Evolutionary conservation across 2,888 invertebrate species (phyloP).

Genomic region (Mongoloraphidia duomilia): DNA sequence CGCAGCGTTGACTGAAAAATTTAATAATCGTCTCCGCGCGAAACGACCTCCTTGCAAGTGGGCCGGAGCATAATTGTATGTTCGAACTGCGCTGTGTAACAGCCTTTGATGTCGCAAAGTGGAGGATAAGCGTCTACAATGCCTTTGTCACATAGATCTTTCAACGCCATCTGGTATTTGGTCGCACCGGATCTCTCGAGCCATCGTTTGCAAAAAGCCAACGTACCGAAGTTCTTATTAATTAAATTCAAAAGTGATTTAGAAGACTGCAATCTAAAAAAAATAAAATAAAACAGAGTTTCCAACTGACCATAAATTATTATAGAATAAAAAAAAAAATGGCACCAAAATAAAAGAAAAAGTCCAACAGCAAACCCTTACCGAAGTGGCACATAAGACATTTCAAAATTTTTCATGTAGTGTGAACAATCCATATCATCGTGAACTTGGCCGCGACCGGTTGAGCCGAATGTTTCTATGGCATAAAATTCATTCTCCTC

Average conservation of each 20-base stretch:
- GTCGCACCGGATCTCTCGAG: constrained; percentile 91
- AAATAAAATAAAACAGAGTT: constrained; percentile 6
- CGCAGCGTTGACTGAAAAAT: constrained; percentile 8
- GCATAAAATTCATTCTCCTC: constrained; percentile 99
- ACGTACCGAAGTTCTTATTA: constrained; percentile 92
- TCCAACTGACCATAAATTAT: background rate
- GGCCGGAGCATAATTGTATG: constrained; percentile 95
- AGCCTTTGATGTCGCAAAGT: constrained; percentile 90
- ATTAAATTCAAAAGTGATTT: constrained; percentile 83
- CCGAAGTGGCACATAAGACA: constrained; percentile 80
- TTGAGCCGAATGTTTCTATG: constrained; percentile 98
- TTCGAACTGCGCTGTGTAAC: constrained; percentile 98
- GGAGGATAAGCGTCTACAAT: constrained; percentile 98
- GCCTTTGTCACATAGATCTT: constrained; percentile 95
- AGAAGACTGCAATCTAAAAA: constrained; percentile 70
- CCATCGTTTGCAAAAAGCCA: constrained; percentile 99
- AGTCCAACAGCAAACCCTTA: constrained; percentile 22
- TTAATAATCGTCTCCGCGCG: constrained; percentile 91
- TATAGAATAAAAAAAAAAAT: background rate
- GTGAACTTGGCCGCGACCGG: constrained; percentile 86
- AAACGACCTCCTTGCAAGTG: constrained; percentile 96
- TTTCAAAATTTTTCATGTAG: constrained; percentile 98
- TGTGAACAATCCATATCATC: constrained; percentile 99
- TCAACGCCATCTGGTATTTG: constrained; percentile 95
- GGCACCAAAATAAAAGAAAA: constrained; percentile 1